phyloP scores from a whole-genome alignment of 2,888 invertebrate genomes.

The Cosmopolites sordidus region DNA sequence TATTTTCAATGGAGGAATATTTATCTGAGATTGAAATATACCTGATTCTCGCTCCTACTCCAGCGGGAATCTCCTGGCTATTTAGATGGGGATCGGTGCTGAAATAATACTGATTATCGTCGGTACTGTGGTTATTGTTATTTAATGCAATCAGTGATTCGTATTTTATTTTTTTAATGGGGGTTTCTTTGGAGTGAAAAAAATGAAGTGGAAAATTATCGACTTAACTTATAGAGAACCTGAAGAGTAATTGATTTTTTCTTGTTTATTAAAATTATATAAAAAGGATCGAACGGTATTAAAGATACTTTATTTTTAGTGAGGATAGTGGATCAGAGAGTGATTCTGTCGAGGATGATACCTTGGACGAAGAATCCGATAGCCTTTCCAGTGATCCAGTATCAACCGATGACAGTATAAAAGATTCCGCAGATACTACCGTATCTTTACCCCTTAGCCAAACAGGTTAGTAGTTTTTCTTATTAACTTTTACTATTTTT shows the following conservation, averaged over 20 bases:
- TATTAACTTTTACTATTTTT: too few species aligned
- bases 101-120: too few species aligned
- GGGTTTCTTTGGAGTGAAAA: too few species aligned
- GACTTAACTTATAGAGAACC: slow-evolving; percentile 15
- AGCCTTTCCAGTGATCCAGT: slow-evolving; percentile 25
- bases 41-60: not conserved
- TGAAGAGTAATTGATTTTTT: slow-evolving; percentile 17
- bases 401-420: slow-evolving; percentile 30
- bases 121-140: too few species aligned
- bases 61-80: not conserved
- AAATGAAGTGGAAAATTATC: slow-evolving; percentile 30
- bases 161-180: too few species aligned
- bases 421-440: slow-evolving; percentile 24
- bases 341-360: slow-evolving; percentile 37
- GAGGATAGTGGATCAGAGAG: slow-evolving; percentile 39
- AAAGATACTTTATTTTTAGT: slow-evolving; percentile 28
- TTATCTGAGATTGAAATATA: not conserved
- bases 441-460: slow-evolving; percentile 16
- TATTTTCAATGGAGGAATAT: not conserved
- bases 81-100: too few species aligned
- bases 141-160: too few species aligned
- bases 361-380: slow-evolving; percentile 29
- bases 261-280: not conserved
- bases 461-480: slow-evolving; percentile 22
- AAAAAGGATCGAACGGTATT: too few species aligned